Percentiles rank a stretch among this genome's conserved stretches.
Evolutionary conservation across 2,888 invertebrate species (phyloP).

Genomic region (Eugnorisma glareosa): DNA sequence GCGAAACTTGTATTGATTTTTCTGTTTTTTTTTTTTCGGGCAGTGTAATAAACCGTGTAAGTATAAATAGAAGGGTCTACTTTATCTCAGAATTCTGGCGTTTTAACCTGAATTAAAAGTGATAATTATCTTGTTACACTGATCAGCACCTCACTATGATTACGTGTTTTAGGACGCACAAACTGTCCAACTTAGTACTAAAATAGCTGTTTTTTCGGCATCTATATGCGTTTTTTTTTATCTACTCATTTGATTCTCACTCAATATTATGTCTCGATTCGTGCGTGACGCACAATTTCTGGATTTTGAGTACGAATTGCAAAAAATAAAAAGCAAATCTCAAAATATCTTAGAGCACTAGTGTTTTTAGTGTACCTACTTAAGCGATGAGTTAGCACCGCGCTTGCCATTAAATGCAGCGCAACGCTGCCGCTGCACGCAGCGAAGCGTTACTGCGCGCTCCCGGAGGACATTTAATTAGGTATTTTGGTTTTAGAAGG

Average conservation of each 20-base stretch:
- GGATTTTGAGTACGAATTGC: neutral
- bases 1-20: neutral
- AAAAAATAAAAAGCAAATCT: neutral
- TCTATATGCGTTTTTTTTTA: neutral
- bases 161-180: neutral
- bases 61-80: neutral
- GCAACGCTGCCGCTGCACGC: neutral
- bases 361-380: neutral
- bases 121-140: neutral
- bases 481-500: neutral
- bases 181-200: neutral
- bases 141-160: constrained; percentile 35
- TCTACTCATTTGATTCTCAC: neutral
- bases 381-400: neutral
- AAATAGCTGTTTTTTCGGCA: neutral
- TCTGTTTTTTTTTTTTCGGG: no score
- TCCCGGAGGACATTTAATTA: neutral
- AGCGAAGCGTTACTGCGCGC: constrained; percentile 11
- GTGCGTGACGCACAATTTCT: neutral
- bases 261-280: neutral
- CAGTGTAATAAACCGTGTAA: neutral
- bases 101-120: constrained; percentile 8
- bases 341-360: neutral
- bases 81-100: neutral
- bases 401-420: neutral